phyloP scores from a whole-genome alignment of 2,113 vertebrate genomes.

The Prietella phreatophila region DNA sequence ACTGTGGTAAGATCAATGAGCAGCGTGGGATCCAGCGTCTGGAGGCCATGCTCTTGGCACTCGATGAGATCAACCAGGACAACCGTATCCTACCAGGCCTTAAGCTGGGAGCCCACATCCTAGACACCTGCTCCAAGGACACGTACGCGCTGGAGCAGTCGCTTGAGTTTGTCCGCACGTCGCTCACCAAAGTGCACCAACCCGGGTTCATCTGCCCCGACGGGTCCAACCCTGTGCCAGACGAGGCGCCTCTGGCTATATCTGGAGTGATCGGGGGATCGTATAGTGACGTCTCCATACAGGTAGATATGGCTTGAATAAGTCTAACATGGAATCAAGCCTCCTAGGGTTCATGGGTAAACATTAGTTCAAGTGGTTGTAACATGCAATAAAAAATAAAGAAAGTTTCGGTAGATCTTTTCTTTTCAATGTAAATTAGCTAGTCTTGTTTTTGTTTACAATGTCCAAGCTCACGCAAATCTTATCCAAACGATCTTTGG shows the following conservation, averaged over 20 bases:
- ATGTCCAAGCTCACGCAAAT: too few relatives aligned
- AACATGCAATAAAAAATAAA: not conserved
- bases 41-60: conserved; percentile 95
- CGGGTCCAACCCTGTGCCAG: conserved; percentile 86
- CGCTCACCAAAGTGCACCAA: conserved; percentile 89
- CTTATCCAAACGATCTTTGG: too few relatives aligned
- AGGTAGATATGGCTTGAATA: conserved; percentile 70
- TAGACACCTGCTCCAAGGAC: conserved; percentile 97
- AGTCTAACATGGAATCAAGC: not conserved
- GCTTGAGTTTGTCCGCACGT: conserved; percentile 92
- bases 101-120: conserved; percentile 88
- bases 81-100: conserved; percentile 85
- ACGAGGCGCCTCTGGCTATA: conserved; percentile 88
- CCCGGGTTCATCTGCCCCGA: conserved; percentile 95
- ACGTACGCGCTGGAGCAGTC: conserved; percentile 96
- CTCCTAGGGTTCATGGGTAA: not conserved
- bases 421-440: not conserved
- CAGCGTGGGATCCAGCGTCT: conserved; percentile 95
- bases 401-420: not conserved
- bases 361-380: not conserved
- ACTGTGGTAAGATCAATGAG: conserved; percentile 93
- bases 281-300: conserved; percentile 97
- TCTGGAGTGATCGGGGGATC: conserved; percentile 95
- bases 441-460: too few relatives aligned
- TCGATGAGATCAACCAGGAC: conserved; percentile 93